Percentiles rank a stretch among this genome's conserved stretches.
phyloP scores from a whole-genome alignment of 2,113 vertebrate species.

The Eulacestoma nigropectus region DNA sequence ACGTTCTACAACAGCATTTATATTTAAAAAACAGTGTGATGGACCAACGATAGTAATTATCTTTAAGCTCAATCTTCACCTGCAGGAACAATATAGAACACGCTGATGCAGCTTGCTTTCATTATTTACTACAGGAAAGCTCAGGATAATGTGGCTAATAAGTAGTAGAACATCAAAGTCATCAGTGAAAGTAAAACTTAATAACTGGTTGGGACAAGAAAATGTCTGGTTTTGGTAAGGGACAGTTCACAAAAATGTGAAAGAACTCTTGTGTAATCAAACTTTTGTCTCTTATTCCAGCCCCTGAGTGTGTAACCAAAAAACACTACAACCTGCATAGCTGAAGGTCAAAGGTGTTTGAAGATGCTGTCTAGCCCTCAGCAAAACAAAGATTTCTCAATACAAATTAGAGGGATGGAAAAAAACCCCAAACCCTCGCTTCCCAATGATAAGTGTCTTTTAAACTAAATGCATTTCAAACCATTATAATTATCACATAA shows the following conservation, averaged over 20 bases:
- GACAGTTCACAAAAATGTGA: background rate
- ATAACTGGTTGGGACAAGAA: background rate
- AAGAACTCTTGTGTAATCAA: background rate
- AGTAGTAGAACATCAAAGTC: background rate
- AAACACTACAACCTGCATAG: background rate
- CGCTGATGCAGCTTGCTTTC: background rate
- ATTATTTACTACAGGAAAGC: background rate
- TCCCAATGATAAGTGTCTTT: background rate
- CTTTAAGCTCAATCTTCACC: background rate
- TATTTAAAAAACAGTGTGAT: background rate
- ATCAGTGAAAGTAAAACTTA: background rate
- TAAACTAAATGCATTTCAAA: background rate
- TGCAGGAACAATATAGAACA: background rate
- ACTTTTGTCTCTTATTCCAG: background rate
- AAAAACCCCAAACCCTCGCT: background rate
- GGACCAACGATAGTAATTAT: background rate
- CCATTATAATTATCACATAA: background rate
- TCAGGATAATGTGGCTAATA: background rate
- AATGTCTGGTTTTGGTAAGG: background rate
- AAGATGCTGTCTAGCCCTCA: background rate
- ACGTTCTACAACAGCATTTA: background rate
- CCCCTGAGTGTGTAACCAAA: fast-evolving
- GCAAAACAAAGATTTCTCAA: background rate
- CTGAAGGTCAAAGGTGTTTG: background rate
- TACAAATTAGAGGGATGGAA: background rate